These are phyloP conservation scores for Heteromormyrus szaboi DNA, from an alignment of 2,797 vertebrate genomes.

Conservation along the genomic window DNA sequence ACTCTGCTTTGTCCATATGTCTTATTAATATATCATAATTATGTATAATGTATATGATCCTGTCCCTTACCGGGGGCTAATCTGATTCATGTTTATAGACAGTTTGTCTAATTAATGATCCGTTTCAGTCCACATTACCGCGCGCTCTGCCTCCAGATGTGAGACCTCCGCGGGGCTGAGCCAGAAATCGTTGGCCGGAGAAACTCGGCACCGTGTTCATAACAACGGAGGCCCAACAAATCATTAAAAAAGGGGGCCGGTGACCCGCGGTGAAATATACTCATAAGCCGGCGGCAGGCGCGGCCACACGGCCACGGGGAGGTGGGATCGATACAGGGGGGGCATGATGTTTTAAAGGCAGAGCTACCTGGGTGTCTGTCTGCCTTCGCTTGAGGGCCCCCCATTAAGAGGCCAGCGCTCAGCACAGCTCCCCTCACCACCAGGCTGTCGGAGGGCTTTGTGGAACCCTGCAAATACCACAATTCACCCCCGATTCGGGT, in stretches of 20 bases:
- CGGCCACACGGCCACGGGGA: neutral
- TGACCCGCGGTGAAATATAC: neutral
- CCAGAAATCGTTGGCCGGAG: neutral
- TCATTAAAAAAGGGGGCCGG: neutral
- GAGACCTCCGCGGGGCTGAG: neutral
- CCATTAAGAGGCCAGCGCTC: neutral
- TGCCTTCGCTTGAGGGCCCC: neutral
- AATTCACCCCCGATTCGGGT: neutral
- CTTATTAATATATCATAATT: conserved; percentile 56
- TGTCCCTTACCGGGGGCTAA: neutral
- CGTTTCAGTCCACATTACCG: conserved; percentile 39
- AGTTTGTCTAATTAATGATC: conserved; percentile 45
- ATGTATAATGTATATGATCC: conserved; percentile 52
- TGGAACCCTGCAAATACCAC: neutral
- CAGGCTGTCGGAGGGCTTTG: neutral
- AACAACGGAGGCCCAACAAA: neutral
- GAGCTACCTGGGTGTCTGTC: neutral
- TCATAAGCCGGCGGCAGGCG: neutral
- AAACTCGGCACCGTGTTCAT: neutral
- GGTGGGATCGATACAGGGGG: neutral
- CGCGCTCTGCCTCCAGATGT: conserved; percentile 37
- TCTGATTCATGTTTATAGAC: conserved; percentile 8
- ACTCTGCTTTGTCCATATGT: conserved; percentile 49
- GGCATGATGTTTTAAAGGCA: neutral
- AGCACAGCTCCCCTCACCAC: neutral